Evolutionary conservation across 2,888 invertebrate species (phyloP).

Genomic region (Nephrotoma flavescens): DNA sequence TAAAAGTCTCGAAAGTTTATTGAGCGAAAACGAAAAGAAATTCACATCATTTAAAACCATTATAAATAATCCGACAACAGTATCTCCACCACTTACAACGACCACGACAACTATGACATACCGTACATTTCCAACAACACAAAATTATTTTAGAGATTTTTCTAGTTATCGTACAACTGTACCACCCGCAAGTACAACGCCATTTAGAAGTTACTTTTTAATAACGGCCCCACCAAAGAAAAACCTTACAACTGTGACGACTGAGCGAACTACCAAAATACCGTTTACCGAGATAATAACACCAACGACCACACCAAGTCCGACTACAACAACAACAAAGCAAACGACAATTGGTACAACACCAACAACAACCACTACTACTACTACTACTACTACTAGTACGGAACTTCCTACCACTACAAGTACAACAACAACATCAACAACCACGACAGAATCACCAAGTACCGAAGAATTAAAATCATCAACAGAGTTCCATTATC

Average conservation of each 20-base stretch:
- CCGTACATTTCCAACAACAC: not conserved
- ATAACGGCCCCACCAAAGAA: slow-evolving; percentile 19
- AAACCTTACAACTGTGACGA: not conserved
- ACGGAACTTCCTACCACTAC: slow-evolving; percentile 11
- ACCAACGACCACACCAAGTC: slow-evolving; percentile 12
- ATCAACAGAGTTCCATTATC: not conserved
- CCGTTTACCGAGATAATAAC: slow-evolving; percentile 11
- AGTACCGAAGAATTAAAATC: not conserved
- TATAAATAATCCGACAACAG: slow-evolving; percentile 20
- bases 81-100: slow-evolving; percentile 13
- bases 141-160: not conserved
- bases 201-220: slow-evolving; percentile 22
- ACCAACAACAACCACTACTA: slow-evolving; percentile 17
- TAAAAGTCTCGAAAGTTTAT: slow-evolving; percentile 35
- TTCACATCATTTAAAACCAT: slow-evolving; percentile 14
- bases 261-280: slow-evolving; percentile 6
- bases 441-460: not conserved
- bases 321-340: slow-evolving; percentile 8
- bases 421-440: not conserved
- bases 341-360: slow-evolving; percentile 14
- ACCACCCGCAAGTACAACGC: slow-evolving; percentile 13
- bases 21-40: slow-evolving; percentile 24
- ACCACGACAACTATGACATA: slow-evolving; percentile 11
- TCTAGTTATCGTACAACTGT: slow-evolving; percentile 3
- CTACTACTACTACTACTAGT: slow-evolving; percentile 11